Evolutionary conservation across 1,140 invertebrate species (phyloP), one percentile per base, ranked within the genome.

Genomic region (Plutomurus gul): DNA sequence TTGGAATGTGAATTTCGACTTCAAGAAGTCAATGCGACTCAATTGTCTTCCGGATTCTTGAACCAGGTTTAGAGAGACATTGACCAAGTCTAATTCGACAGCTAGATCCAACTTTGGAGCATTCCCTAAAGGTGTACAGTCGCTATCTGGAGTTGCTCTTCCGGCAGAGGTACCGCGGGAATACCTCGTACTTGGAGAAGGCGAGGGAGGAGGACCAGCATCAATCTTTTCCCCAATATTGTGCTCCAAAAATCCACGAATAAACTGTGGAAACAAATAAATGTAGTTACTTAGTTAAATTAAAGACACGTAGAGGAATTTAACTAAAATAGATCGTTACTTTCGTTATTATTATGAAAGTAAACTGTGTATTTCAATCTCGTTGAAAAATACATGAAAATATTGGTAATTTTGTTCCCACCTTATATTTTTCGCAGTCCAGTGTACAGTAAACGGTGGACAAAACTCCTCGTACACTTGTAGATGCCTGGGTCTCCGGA

Each of bases 211-310:
- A 46, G 30, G 10, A 78, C 40, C n/a, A 22, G 18, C 30, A 18
- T 93, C 93, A 13, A 97, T 87, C 79, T 91, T 90, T 86, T 99
- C 97, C 16, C 95, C 96, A 47, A 99, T 91, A 88, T 99, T 99
- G 85, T 95, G 93, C 0, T 92, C 90, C 0, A 99, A 87, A 22
- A 99, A 88, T 25, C 96, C 96, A 65, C 94, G 90, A 20, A 99
- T 91, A 10, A 98, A 79, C 80, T 81, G n/a, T n/a, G n/a, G n/a
- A 76, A 1, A 60, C 56, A n/a, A 72, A 33, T 8, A 51, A 49
- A 36, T 30, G 16, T 4, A 78, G 16, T 43, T 22, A 30, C 13
- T 60, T 30, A 22, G 8, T 8, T 43, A 43, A 43, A 8, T 10
- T 43, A 8, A 43, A 43, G 8, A 43, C 40, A 43, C 8, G 40